Evolutionary conservation across 2,888 invertebrate species (phyloP), one percentile per base, ranked within the genome.

Genomic region (Hydrotaea diabolus): DNA sequence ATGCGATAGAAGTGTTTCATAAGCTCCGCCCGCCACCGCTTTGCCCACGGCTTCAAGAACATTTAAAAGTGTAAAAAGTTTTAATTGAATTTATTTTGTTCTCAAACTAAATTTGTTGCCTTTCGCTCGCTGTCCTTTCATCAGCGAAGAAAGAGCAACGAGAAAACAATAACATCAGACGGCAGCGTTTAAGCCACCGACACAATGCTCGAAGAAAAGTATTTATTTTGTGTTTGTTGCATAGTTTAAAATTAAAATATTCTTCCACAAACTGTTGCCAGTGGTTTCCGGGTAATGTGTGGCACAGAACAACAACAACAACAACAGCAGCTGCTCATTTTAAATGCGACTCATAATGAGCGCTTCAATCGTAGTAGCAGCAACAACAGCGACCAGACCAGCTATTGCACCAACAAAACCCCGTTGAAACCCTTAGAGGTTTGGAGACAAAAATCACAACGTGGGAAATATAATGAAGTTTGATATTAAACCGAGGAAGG

Each of bases 1-100:
- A n/a, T 15, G 15, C 49, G n/a, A 43, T 2, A 15, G n/a, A n/a
- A 49, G n/a, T 13, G 49, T 7, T 5, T n/a, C 49, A 39, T 1
- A 4, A 31, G 31, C 31, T 7, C 53, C 53, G 7, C 31, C 31
- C 31, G 7, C 31, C 31, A 31, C 31, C 31, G n/a, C n/a, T n/a
- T n/a, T 31, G 7, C 31, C 31, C 31, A 31, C 31, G 15, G 26
- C 59, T 11, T 23, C 59, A 7, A 49, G 7, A 59, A 59, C 59
- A 59, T 59, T 26, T 21, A 23, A 26, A 59, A 15, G 23, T 23
- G 59, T 59, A 59, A 39, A 39, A 66, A 66, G 17, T 66, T 66
- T 66, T 66, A 66, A 66, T 66, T 66, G 39, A 66, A 66, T 64
- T 66, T 66, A 43, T 39, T 66, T 66, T 43, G 66, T 66, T 64